These are phyloP conservation scores for Camponotus floridanus DNA, from an alignment of 1,140 invertebrate genomes.

Conservation along the genomic window DNA sequence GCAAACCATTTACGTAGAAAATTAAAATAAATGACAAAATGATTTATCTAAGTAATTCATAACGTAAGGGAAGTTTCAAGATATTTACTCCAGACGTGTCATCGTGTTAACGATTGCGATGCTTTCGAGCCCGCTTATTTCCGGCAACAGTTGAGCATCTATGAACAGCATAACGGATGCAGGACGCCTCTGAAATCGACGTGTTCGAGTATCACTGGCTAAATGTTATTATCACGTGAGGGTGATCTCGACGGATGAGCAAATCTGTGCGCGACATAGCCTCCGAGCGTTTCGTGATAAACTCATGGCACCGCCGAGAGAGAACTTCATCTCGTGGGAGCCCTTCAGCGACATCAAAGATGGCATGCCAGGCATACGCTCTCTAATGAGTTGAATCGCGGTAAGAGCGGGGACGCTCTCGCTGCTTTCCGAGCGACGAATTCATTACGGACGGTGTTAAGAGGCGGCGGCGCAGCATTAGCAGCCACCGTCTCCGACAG, in stretches of 20 bases:
- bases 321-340: constrained; percentile 79
- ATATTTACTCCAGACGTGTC: neutral
- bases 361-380: constrained; percentile 81
- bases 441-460: constrained; percentile 81
- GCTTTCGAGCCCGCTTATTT: constrained; percentile 17
- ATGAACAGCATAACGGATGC: neutral
- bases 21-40: constrained; percentile 8
- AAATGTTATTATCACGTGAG: constrained; percentile 72
- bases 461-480: constrained; percentile 72
- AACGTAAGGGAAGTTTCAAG: neutral
- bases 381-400: constrained; percentile 85
- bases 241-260: constrained; percentile 48
- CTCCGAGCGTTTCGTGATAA: constrained; percentile 69
- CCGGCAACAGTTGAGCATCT: neutral
- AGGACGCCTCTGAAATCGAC: constrained; percentile 25
- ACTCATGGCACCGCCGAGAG: constrained; percentile 59
- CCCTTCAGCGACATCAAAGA: constrained; percentile 83
- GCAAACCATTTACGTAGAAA: neutral
- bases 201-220: constrained; percentile 52
- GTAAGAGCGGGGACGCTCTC: constrained; percentile 68
- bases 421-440: constrained; percentile 68
- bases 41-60: constrained; percentile 16
- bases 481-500: constrained; percentile 63
- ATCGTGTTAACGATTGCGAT: neutral
- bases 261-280: constrained; percentile 10